phyloP scores from a whole-genome alignment of 2,113 vertebrate species.

The Canis aureus region DNA sequence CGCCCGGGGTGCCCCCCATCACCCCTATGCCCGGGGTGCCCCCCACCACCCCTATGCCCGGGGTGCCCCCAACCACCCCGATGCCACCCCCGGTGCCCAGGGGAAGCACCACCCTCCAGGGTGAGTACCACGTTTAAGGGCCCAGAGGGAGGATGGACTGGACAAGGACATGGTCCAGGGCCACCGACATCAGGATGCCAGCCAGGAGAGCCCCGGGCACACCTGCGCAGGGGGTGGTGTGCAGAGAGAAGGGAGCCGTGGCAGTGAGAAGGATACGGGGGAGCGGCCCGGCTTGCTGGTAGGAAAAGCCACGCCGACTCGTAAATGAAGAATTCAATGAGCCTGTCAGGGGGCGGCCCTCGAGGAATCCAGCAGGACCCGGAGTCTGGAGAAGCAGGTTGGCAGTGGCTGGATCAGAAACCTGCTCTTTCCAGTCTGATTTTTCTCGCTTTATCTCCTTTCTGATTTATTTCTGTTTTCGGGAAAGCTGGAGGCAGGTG shows the following conservation, averaged over 20 bases:
- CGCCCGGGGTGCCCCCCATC: not conserved
- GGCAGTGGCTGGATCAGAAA: not conserved
- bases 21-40: not conserved
- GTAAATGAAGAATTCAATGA: not conserved
- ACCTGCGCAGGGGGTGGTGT: not conserved
- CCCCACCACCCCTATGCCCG: not conserved
- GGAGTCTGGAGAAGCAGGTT: not conserved
- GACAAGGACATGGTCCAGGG: not conserved
- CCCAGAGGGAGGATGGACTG: not conserved
- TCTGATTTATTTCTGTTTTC: not conserved
- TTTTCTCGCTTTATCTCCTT: not conserved
- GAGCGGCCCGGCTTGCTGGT: fast-evolving
- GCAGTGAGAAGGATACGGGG: not conserved
- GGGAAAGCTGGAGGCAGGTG: not conserved
- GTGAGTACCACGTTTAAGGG: not conserved
- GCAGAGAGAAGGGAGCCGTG: fast-evolving
- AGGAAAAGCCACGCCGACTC: not conserved
- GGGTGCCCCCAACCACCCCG: not conserved
- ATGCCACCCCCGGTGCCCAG: too few species aligned
- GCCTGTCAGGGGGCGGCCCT: fast-evolving
- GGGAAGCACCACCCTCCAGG: fast-evolving
- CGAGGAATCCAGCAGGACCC: fast-evolving
- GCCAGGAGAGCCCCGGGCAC: not conserved
- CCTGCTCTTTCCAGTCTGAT: not conserved
- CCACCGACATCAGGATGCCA: fast-evolving